Evolutionary conservation across 2,113 vertebrate species (phyloP).

Genomic region (Felis chaus): DNA sequence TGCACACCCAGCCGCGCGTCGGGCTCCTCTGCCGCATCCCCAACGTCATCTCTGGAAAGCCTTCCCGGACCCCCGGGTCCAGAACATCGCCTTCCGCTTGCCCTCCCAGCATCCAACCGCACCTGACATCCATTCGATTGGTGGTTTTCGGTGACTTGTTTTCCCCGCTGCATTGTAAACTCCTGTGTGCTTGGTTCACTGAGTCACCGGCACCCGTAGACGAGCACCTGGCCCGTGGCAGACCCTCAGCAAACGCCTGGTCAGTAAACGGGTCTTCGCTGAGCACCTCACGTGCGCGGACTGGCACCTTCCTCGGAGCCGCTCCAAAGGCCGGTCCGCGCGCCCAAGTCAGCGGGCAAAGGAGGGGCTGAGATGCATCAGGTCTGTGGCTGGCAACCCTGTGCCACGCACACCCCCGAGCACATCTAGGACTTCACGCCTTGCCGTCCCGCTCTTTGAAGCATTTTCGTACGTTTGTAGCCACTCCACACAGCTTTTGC

Average conservation of each 20-base stretch:
- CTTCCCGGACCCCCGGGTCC: too few relatives aligned
- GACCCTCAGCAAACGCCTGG: background rate
- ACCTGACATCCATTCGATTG: background rate
- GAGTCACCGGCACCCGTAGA: rapidly evolving
- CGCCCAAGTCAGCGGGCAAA: background rate
- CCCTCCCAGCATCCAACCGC: background rate
- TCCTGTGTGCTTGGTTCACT: background rate
- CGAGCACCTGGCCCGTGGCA: background rate
- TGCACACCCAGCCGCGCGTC: rapidly evolving
- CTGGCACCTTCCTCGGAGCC: too few relatives aligned
- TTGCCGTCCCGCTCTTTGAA: background rate
- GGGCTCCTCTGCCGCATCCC: background rate
- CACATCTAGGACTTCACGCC: too few relatives aligned
- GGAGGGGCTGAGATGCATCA: background rate
- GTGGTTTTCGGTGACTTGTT: background rate
- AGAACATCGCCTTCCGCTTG: too few relatives aligned
- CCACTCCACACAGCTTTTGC: background rate
- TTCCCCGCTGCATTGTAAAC: background rate
- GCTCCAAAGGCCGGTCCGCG: background rate
- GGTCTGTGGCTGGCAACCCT: background rate
- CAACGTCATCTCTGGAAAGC: background rate
- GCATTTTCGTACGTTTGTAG: background rate
- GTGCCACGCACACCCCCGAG: rapidly evolving
- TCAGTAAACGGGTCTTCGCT: background rate
- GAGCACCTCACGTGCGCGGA: rapidly evolving